These are phyloP conservation scores for Caenorhabditis sp. DNA, from an alignment of 2,888 invertebrate genomes.

Conservation along the genomic window DNA sequence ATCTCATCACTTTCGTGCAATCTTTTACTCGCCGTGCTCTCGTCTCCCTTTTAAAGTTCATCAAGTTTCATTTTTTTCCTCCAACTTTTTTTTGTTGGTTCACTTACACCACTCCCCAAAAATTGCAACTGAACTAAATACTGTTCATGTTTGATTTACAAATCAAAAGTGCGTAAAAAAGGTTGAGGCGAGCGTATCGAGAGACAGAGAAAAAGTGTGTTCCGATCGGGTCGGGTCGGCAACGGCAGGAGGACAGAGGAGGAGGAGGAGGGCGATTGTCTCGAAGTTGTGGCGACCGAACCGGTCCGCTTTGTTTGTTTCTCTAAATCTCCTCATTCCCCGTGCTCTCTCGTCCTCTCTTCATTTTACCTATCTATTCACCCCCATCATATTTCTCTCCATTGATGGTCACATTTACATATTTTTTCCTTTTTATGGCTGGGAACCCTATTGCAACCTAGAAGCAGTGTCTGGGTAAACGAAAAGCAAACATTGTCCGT, in stretches of 20 bases:
- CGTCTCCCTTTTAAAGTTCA: background rate
- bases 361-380: constrained; percentile 16
- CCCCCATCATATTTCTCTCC: constrained; percentile 29
- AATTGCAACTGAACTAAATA: constrained; percentile 27
- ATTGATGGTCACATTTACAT: constrained; percentile 27
- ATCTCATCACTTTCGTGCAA: constrained; percentile 15
- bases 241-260: no score
- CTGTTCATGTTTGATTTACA: constrained; percentile 23
- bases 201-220: constrained; percentile 29
- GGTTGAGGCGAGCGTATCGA: constrained; percentile 20
- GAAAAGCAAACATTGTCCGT: no score
- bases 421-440: background rate
- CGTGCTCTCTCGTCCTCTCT: constrained; percentile 11
- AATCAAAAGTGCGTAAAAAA: constrained; percentile 48
- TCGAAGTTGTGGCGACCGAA: constrained; percentile 56
- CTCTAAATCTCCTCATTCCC: constrained; percentile 16
- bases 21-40: background rate
- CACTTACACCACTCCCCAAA: background rate
- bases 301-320: constrained; percentile 59
- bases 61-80: background rate
- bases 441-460: background rate
- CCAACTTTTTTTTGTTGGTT: background rate
- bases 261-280: constrained; percentile 48
- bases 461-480: constrained; percentile 12
- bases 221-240: constrained; percentile 13